phyloP scores from a whole-genome alignment of 2,797 vertebrate genomes.

The Paratrypauchen microcephalus region DNA sequence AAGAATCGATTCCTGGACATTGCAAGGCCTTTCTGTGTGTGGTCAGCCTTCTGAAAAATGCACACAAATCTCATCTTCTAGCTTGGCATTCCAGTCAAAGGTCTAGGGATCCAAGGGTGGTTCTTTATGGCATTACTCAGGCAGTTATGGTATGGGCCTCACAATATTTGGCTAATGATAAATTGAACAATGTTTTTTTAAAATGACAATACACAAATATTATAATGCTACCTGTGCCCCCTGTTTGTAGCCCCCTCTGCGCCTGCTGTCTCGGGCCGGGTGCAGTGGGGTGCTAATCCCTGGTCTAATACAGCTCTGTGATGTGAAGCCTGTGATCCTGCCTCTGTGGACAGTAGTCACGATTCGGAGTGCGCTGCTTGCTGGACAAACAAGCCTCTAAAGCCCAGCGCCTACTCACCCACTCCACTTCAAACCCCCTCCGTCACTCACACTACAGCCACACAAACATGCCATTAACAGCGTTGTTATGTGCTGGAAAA shows the following conservation, averaged over 20 bases:
- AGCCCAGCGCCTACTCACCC: conserved; percentile 9
- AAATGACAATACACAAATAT: neutral
- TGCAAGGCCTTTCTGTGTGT: neutral
- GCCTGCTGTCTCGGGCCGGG: conserved; percentile 7
- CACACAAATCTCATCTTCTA: neutral
- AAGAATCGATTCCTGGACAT: neutral
- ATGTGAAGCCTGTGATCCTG: conserved; percentile 70
- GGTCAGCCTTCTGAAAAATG: neutral
- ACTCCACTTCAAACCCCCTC: conserved; percentile 16
- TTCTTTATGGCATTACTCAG: neutral
- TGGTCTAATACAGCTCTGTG: conserved; percentile 72
- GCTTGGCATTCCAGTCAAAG: neutral
- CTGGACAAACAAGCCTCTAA: conserved; percentile 66
- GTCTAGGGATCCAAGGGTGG: no score
- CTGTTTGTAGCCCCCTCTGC: neutral
- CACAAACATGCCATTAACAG: conserved; percentile 1
- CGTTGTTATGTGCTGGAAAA: neutral
- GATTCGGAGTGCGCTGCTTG: conserved; percentile 50
- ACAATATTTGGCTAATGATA: no score
- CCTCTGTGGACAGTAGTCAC: conserved; percentile 73
- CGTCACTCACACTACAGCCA: conserved; percentile 12
- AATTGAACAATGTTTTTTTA: no score
- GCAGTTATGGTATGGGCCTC: no score
- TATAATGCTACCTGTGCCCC: neutral
- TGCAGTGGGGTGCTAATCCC: conserved; percentile 66